Percentiles rank a stretch among this genome's conserved stretches.
Conservation (phyloP, 2,888 invertebrate genomes). For the Dichetophora obliterata region DNA sequence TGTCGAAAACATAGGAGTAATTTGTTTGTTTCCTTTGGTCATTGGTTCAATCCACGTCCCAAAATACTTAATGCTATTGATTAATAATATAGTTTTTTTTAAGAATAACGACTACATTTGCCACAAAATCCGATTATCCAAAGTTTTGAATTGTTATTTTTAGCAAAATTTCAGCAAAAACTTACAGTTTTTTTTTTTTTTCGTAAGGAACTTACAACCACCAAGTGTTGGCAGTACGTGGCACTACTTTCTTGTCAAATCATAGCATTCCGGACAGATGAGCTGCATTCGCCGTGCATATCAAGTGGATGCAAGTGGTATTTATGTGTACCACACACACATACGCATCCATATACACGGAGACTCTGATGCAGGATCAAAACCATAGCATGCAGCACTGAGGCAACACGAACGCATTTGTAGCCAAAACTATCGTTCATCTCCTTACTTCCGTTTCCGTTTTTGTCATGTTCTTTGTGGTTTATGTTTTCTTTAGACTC, state of each 20-base stretch:
- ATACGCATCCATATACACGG: not conserved
- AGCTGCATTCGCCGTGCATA: slow-evolving; percentile 7
- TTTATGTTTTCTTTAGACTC: not conserved
- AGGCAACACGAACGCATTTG: not conserved
- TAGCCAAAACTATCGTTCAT: slow-evolving; percentile 5
- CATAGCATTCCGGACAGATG: not conserved
- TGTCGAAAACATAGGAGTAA: no score
- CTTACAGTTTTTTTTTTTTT: not conserved
- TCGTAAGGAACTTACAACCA: not conserved
- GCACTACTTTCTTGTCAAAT: not conserved
- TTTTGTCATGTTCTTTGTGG: not conserved
- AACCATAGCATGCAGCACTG: not conserved
- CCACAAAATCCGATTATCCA: no score
- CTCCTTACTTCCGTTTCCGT: slow-evolving; percentile 21
- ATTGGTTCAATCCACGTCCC: no score
- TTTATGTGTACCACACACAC: slow-evolving; percentile 10
- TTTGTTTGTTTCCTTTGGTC: no score
- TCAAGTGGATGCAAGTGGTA: slow-evolving; percentile 21
- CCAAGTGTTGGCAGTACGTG: not conserved
- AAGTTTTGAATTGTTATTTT: no score
- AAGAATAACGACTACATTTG: no score
- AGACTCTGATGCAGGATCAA: not conserved
- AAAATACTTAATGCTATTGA: no score
- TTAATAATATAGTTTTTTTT: no score
- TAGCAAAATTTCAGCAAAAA: not conserved